phyloP scores from a whole-genome alignment of 2,888 invertebrate genomes.

The Didymodactylos carnosus region DNA sequence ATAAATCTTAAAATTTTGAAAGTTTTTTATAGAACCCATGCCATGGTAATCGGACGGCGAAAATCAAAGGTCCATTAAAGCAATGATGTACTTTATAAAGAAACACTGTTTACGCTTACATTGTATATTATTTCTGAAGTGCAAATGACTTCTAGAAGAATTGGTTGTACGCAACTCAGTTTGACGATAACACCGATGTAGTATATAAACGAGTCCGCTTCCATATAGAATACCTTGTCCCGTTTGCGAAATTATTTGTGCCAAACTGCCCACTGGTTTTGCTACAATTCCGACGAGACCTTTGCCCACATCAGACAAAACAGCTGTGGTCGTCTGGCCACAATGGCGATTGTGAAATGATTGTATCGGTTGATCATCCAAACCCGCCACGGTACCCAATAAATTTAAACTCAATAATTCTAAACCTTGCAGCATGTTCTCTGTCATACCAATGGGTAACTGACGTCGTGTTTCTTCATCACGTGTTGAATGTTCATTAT shows the following conservation, averaged over 20 bases:
- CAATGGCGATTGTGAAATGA: constrained; percentile 41
- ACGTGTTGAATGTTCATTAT: constrained; percentile 59
- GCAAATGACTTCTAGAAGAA: neutral
- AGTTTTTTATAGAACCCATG: no score
- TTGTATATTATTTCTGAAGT: no score
- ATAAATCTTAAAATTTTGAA: no score
- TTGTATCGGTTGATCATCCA: constrained; percentile 77
- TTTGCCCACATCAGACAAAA: constrained; percentile 51
- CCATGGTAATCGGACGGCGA: no score
- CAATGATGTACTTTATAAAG: no score
- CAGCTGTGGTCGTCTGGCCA: constrained; percentile 36
- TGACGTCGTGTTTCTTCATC: constrained; percentile 61
- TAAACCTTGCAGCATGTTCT: constrained; percentile 64
- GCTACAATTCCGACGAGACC: constrained; percentile 71
- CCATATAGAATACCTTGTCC: constrained; percentile 49
- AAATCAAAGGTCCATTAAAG: no score
- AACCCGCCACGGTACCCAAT: constrained; percentile 70
- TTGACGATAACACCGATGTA: no score
- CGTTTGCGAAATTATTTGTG: constrained; percentile 70
- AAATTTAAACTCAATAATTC: constrained; percentile 74
- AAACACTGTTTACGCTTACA: no score
- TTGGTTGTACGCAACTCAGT: no score
- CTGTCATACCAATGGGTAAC: constrained; percentile 54
- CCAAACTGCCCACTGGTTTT: constrained; percentile 80
- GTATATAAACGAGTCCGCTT: no score